A percentile compares a stretch with the other conserved stretches of the same genome.
These are phyloP conservation scores for Euzophera pinguis DNA, from an alignment of 2,888 invertebrate genomes.

Conservation along the genomic window DNA sequence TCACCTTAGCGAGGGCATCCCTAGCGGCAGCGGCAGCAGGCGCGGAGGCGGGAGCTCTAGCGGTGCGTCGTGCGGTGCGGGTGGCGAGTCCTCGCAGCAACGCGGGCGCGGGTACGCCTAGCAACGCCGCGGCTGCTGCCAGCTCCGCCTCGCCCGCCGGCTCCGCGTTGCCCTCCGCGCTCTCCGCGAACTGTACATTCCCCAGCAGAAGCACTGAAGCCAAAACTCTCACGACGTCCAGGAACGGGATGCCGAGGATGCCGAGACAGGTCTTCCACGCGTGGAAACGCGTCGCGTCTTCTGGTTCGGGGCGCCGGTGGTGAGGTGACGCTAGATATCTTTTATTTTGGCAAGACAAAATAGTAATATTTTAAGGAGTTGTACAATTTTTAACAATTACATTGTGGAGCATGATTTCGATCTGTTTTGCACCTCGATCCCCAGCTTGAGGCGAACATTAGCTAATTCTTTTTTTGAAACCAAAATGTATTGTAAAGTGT, in stretches of 20 bases:
- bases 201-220: conserved; percentile 94
- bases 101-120: conserved; percentile 85
- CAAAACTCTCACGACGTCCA: conserved; percentile 95
- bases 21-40: conserved; percentile 93
- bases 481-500: no score
- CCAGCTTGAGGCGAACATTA: no score
- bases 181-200: conserved; percentile 93
- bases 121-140: conserved; percentile 90
- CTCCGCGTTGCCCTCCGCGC: conserved; percentile 86
- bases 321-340: conserved; percentile 87
- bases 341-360: not conserved
- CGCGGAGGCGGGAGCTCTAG: conserved; percentile 83
- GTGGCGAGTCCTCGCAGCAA: conserved; percentile 91
- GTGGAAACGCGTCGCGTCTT: conserved; percentile 82
- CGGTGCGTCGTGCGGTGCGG: conserved; percentile 84
- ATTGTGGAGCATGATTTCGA: no score
- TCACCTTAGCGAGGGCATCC: conserved; percentile 88
- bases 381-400: no score
- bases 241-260: conserved; percentile 94
- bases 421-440: no score
- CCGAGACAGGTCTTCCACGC: conserved; percentile 96
- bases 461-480: no score
- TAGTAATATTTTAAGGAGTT: no score
- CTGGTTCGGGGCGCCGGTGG: conserved; percentile 73
- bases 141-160: conserved; percentile 91